Evolutionary conservation across 1,140 invertebrate genomes (phyloP).

Genomic region (Brachionus paranguensis): DNA sequence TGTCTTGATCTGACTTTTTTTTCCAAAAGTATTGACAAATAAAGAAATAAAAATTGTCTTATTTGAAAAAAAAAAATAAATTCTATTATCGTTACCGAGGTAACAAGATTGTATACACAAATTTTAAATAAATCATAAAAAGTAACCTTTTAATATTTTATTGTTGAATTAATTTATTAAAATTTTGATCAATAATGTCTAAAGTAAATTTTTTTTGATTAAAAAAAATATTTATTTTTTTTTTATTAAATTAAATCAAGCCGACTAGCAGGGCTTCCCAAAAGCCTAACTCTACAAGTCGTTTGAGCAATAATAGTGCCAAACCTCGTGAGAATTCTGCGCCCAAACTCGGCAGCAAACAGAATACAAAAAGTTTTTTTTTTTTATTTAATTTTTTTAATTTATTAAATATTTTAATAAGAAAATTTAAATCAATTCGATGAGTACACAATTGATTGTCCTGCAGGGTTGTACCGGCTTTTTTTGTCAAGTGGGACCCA

Average conservation of each 20-base stretch:
- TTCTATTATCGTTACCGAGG: not conserved
- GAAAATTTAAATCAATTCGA: not conserved
- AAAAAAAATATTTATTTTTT: not conserved
- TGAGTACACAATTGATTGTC: conserved; percentile 44
- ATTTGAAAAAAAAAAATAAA: not conserved
- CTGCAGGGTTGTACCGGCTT: conserved; percentile 49
- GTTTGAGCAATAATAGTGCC: not conserved
- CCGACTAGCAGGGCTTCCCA: conserved; percentile 1
- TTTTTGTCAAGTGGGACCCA: conserved; percentile 53
- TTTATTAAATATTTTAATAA: not conserved
- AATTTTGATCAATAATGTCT: not conserved
- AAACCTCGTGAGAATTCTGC: not conserved
- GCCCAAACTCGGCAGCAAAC: not conserved
- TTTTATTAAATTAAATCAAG: not conserved
- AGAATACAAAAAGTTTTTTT: not conserved
- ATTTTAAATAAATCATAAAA: not conserved
- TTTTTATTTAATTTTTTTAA: not conserved
- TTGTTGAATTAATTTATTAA: not conserved
- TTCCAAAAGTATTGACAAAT: not conserved
- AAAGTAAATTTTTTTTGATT: not conserved
- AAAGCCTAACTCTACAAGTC: not conserved
- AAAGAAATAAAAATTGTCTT: not conserved
- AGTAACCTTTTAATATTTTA: not conserved
- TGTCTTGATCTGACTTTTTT: too few relatives aligned
- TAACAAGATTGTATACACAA: not conserved